Evolutionary conservation across 2,113 vertebrate species (phyloP).

Genomic region (Oenanthe melanoleuca): DNA sequence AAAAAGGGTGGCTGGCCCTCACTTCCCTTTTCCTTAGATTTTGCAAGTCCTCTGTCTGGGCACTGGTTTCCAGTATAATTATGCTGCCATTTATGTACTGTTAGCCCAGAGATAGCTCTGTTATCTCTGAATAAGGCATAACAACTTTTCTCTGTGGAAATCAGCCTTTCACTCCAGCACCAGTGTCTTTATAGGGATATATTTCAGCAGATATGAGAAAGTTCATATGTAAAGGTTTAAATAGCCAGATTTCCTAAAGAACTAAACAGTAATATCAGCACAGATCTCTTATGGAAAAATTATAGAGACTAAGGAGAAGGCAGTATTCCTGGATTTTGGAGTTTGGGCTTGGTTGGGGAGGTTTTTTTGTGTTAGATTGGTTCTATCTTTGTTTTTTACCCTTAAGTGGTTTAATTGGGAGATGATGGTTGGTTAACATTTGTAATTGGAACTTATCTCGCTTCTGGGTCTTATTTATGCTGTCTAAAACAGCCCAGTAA

Average conservation of each 20-base stretch:
- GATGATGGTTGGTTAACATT: neutral
- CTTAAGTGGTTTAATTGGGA: neutral
- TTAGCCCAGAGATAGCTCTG: neutral
- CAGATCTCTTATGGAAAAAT: neutral
- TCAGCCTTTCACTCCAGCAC: neutral
- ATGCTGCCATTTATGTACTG: neutral
- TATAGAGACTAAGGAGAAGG: neutral
- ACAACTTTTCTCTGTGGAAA: conserved; percentile 12
- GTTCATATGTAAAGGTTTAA: neutral
- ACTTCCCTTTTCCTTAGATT: neutral
- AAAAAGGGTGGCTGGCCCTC: neutral
- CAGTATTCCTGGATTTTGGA: neutral
- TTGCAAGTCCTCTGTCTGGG: neutral
- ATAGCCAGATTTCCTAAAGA: neutral
- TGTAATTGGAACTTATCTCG: neutral
- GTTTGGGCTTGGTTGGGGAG: fast-evolving
- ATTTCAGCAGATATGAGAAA: neutral
- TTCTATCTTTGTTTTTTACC: neutral
- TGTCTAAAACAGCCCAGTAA: neutral
- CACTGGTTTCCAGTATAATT: neutral
- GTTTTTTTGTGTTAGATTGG: neutral
- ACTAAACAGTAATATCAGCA: neutral
- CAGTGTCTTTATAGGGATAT: neutral
- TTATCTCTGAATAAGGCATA: neutral
- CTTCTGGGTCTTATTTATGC: neutral